Conservation (phyloP, 2,113 vertebrate species). For the Dermatemys mawii region DNA sequence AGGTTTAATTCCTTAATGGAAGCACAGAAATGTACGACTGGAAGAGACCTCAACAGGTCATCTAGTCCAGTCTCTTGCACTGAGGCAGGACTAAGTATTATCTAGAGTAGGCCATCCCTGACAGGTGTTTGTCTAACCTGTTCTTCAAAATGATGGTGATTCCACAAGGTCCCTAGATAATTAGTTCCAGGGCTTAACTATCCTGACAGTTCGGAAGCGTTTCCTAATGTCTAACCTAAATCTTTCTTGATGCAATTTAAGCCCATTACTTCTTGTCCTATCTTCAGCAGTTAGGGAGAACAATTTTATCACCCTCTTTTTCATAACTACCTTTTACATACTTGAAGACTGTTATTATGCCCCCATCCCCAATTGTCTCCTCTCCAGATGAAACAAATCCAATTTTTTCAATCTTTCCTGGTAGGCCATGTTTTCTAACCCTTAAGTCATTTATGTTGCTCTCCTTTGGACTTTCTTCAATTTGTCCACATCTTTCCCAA, state of each 20-base stretch:
- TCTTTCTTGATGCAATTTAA: neutral
- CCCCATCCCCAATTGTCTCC: too few species aligned
- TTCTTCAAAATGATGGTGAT: neutral
- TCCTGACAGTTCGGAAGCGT: neutral
- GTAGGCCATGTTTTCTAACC: neutral
- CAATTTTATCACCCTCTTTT: neutral
- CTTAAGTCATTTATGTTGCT: neutral
- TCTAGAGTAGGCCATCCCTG: neutral
- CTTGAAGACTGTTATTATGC: neutral
- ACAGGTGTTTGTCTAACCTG: neutral
- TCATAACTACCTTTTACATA: neutral
- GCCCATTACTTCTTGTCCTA: neutral
- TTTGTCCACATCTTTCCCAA: neutral
- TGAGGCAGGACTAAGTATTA: neutral
- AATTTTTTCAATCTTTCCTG: neutral
- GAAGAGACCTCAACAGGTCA: neutral
- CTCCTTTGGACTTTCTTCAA: neutral
- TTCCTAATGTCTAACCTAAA: neutral
- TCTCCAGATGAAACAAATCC: neutral
- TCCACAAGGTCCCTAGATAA: neutral
- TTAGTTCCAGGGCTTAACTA: neutral
- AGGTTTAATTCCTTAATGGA: neutral
- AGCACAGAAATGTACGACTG: too few species aligned
- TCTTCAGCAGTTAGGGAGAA: neutral
- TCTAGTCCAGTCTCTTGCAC: neutral